phyloP scores from a whole-genome alignment of 1,140 invertebrate species.

The Drosophila simulans region DNA sequence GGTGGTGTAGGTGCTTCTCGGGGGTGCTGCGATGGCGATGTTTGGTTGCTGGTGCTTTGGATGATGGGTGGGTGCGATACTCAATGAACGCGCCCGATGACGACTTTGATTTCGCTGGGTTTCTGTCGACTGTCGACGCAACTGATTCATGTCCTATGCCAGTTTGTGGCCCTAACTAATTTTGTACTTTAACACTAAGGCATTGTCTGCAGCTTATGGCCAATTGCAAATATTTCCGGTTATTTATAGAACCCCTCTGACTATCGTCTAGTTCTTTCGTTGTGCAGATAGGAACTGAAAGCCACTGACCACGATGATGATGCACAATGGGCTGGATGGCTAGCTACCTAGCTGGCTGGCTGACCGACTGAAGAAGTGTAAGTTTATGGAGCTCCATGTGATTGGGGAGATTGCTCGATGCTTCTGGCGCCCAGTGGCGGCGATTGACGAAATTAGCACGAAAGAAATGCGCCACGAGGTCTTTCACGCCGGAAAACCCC shows the following conservation, averaged over 20 bases:
- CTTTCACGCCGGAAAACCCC: constrained; percentile 39
- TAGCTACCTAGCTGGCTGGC: too few relatives aligned
- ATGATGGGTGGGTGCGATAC: constrained; percentile 55
- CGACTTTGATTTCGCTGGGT: constrained; percentile 15
- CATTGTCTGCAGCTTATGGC: too few relatives aligned
- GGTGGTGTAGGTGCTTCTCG: constrained; percentile 15
- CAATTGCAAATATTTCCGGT: too few relatives aligned
- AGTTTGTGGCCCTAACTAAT: too few relatives aligned
- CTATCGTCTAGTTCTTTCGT: background rate
- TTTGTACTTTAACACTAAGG: too few relatives aligned
- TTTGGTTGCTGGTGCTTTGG: constrained; percentile 5
- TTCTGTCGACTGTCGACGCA: background rate
- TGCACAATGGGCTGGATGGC: constrained; percentile 39
- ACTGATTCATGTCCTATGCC: constrained; percentile 47
- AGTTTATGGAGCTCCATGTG: background rate
- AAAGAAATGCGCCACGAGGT: constrained; percentile 36
- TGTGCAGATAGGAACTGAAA: constrained; percentile 43
- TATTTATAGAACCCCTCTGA: background rate
- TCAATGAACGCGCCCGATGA: constrained; percentile 62
- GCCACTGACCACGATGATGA: constrained; percentile 70
- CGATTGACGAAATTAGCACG: constrained; percentile 34
- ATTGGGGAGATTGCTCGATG: constrained; percentile 34
- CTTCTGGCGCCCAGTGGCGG: constrained; percentile 6
- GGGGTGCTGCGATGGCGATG: constrained; percentile 20
- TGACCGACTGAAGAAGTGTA: background rate